phyloP scores from a whole-genome alignment of 1,140 invertebrate genomes.

The Anastatus disparis region DNA sequence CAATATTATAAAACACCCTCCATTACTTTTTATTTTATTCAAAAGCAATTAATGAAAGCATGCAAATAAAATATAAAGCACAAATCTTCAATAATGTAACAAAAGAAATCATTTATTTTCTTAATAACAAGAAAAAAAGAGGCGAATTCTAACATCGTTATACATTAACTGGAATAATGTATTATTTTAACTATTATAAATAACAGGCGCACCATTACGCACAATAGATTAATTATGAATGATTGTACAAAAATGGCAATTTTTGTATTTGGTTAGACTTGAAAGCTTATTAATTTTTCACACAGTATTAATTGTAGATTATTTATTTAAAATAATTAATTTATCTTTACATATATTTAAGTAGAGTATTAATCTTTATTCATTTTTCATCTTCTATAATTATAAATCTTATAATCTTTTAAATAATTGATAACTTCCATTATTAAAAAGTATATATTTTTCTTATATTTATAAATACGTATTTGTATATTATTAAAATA shows the following conservation, averaged over 20 bases:
- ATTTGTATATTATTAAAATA: background rate
- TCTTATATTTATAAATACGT: background rate
- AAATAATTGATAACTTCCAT: background rate
- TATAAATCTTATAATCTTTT: background rate
- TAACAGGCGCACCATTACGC: slow-evolving; percentile 36
- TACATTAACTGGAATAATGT: slow-evolving; percentile 39
- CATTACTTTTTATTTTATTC: too few species aligned
- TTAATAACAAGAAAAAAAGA: slow-evolving; percentile 41
- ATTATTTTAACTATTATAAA: slow-evolving; percentile 35
- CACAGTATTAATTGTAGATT: background rate
- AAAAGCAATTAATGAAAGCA: too few species aligned
- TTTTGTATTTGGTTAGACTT: slow-evolving; percentile 5
- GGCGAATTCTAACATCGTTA: slow-evolving; percentile 33
- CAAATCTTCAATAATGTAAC: slow-evolving; percentile 27
- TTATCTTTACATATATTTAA: too few species aligned
- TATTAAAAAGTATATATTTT: background rate
- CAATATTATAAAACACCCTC: too few species aligned
- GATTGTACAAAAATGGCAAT: slow-evolving; percentile 31
- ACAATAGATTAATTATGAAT: slow-evolving; percentile 32
- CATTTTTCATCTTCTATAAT: background rate
- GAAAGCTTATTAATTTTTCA: slow-evolving; percentile 13
- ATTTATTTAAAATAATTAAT: background rate
- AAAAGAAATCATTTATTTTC: slow-evolving; percentile 41
- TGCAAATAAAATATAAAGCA: slow-evolving; percentile 5
- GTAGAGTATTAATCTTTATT: too few species aligned